Conservation (phyloP, 2,797 vertebrate genomes). For the Chiroxiphia lanceolata region DNA sequence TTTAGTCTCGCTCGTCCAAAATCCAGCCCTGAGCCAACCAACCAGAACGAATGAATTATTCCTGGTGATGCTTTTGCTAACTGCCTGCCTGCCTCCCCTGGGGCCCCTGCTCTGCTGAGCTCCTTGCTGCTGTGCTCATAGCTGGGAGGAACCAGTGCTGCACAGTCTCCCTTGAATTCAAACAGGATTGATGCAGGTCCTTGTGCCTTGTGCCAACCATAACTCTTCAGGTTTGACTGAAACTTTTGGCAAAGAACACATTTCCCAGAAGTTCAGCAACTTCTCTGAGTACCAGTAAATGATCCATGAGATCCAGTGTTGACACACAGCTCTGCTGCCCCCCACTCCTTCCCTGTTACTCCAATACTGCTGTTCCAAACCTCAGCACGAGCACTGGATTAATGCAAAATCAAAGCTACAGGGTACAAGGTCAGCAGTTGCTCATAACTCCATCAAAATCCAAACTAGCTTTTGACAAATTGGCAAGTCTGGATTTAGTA, state of each 20-base stretch:
- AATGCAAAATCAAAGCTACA: neutral
- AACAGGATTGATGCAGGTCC: neutral
- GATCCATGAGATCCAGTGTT: neutral
- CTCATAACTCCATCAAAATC: neutral
- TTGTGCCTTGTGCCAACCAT: neutral
- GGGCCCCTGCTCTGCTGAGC: neutral
- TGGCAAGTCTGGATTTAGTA: neutral
- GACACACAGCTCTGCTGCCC: neutral
- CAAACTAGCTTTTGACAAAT: neutral
- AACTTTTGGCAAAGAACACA: neutral
- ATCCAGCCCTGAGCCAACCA: neutral
- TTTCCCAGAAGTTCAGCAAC: neutral
- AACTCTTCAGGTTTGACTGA: neutral
- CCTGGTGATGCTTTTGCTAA: neutral
- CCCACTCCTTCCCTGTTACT: neutral
- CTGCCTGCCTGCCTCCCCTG: accelerated
- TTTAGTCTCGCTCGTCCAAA: neutral
- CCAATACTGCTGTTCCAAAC: neutral
- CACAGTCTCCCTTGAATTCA: neutral
- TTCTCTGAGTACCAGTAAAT: neutral
- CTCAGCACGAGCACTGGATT: neutral
- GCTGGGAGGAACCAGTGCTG: neutral
- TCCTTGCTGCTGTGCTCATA: neutral
- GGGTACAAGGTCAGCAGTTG: neutral
- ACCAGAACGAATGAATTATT: neutral